Conservation (phyloP, 2,888 invertebrate genomes). For the Campoplex nolae region DNA sequence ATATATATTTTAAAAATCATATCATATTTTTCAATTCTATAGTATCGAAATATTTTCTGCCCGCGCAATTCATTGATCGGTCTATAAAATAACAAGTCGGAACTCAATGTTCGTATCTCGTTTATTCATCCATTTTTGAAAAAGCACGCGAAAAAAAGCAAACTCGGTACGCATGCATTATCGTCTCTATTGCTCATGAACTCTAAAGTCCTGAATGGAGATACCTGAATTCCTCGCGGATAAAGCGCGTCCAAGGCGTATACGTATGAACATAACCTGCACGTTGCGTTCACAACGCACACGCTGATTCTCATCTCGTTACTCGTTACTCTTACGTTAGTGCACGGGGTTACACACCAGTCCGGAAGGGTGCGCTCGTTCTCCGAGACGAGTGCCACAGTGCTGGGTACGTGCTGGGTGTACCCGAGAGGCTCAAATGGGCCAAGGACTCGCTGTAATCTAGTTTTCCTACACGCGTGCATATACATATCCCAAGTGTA, state of each 20-base stretch:
- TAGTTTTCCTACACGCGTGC: constrained; percentile 48
- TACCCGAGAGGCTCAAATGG: constrained; percentile 62
- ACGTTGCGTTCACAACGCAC: background rate
- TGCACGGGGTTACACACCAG: constrained; percentile 22
- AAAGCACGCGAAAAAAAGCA: background rate
- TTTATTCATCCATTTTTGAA: background rate
- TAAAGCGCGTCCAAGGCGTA: background rate
- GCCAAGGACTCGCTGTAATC: constrained; percentile 67
- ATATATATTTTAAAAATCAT: too few relatives aligned
- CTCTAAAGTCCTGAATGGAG: background rate
- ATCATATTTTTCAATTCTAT: too few relatives aligned
- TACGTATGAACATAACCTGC: background rate
- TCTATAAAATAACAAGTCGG: background rate
- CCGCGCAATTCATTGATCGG: too few relatives aligned
- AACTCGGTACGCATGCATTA: background rate
- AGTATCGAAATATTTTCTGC: background rate
- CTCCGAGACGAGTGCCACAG: constrained; percentile 40
- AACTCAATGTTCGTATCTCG: background rate
- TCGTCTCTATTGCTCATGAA: background rate
- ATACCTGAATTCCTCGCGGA: background rate
- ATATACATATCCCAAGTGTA: constrained; percentile 3
- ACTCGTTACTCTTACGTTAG: constrained; percentile 16
- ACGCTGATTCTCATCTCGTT: background rate
- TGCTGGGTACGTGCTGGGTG: constrained; percentile 12
- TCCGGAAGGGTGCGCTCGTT: constrained; percentile 22